Conservation (phyloP, 2,797 vertebrate genomes). For the Pitangus sulphuratus region DNA sequence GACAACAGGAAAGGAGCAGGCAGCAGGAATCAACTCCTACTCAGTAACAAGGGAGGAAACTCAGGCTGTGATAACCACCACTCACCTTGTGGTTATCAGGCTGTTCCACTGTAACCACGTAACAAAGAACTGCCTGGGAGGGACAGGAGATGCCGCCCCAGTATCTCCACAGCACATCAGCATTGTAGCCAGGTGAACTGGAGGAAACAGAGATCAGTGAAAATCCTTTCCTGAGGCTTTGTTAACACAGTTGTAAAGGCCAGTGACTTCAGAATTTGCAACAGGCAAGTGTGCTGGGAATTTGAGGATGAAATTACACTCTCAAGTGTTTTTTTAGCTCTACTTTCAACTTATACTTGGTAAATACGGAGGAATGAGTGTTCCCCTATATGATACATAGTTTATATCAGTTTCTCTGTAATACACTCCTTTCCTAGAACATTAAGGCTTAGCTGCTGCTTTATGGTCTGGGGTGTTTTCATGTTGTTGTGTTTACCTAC, state of each 20-base stretch:
- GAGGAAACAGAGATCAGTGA: background rate
- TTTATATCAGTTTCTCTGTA: background rate
- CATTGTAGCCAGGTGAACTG: background rate
- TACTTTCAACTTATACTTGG: background rate
- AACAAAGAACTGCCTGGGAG: background rate
- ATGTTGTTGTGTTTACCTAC: background rate
- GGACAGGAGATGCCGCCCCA: background rate
- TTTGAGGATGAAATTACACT: background rate
- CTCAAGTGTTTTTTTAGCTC: background rate
- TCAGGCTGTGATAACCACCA: background rate
- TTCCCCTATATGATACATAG: background rate
- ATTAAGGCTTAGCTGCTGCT: background rate
- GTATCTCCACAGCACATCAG: accelerated
- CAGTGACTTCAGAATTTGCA: background rate
- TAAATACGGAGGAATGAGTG: background rate
- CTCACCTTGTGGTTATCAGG: background rate
- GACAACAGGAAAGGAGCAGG: background rate
- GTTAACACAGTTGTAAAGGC: background rate
- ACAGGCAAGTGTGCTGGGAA: background rate
- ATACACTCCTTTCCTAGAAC: background rate
- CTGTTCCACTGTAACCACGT: background rate
- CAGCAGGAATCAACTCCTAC: background rate
- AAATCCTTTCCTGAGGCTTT: background rate
- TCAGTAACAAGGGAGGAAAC: background rate
- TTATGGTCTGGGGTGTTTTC: background rate